Evolutionary conservation across 1,140 invertebrate genomes (phyloP).

Genomic region (Polypedilum pembai): DNA sequence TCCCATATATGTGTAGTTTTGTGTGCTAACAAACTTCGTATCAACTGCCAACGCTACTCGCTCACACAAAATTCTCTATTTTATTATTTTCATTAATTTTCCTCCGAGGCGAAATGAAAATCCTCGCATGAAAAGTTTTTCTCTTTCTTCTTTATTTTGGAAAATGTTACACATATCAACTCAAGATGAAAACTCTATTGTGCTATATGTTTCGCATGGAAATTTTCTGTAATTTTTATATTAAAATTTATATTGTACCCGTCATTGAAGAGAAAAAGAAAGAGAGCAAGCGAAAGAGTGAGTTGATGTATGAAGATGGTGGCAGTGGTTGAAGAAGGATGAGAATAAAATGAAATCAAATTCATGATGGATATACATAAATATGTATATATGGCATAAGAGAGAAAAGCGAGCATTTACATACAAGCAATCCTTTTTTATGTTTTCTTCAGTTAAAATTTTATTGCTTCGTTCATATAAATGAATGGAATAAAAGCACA

Average conservation of each 20-base stretch:
- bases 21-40: background rate
- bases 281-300: background rate
- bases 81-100: conserved; percentile 20
- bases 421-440: background rate
- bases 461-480: conserved; percentile 2
- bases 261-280: background rate
- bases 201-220: background rate
- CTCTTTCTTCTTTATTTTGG: background rate
- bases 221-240: conserved; percentile 7
- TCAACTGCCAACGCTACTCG: background rate
- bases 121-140: background rate
- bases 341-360: conserved; percentile 6
- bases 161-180: conserved; percentile 18
- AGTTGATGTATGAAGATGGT: background rate
- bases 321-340: background rate
- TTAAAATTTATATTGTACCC: conserved; percentile 11
- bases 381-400: background rate
- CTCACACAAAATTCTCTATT: conserved; percentile 2
- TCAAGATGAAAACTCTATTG: conserved; percentile 1
- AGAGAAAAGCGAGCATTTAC: no score
- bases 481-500: no score
- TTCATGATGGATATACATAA: conserved; percentile 12
- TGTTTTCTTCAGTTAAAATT: background rate
- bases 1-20: background rate
- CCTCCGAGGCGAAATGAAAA: conserved; percentile 2